Evolutionary conservation across 2,797 vertebrate species (phyloP).

Genomic region (Ispidina picta): DNA sequence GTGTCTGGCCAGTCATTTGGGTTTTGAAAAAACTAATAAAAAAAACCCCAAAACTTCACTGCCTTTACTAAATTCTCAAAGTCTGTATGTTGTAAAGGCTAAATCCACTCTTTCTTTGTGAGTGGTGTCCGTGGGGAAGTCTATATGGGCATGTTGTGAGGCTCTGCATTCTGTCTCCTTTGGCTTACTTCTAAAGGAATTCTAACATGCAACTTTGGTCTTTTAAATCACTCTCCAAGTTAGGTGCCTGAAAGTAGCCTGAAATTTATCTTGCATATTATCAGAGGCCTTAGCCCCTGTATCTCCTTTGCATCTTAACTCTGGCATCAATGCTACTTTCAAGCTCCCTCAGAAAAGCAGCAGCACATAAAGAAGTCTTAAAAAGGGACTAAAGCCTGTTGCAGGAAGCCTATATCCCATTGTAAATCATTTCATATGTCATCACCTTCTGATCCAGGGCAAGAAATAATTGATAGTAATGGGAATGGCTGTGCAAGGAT

Average conservation of each 20-base stretch:
- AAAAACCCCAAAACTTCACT: neutral
- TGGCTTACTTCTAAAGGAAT: neutral
- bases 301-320: neutral
- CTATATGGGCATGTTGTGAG: neutral
- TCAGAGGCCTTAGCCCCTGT: neutral
- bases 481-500: neutral
- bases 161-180: neutral
- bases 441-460: slow-evolving; percentile 19
- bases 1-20: slow-evolving; percentile 1
- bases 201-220: neutral
- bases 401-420: neutral
- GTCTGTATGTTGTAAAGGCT: neutral
- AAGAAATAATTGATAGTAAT: slow-evolving; percentile 38
- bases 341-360: slow-evolving; percentile 14
- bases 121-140: neutral
- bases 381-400: neutral
- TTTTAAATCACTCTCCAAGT: neutral
- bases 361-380: neutral
- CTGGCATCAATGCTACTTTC: neutral
- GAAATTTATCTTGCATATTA: neutral
- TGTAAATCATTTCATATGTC: slow-evolving; percentile 15
- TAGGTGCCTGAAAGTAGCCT: neutral
- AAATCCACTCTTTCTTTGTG: neutral
- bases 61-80: neutral
- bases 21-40: neutral